Evolutionary conservation across 2,888 invertebrate genomes (phyloP).

Genomic region (Drosophila macrospina): DNA sequence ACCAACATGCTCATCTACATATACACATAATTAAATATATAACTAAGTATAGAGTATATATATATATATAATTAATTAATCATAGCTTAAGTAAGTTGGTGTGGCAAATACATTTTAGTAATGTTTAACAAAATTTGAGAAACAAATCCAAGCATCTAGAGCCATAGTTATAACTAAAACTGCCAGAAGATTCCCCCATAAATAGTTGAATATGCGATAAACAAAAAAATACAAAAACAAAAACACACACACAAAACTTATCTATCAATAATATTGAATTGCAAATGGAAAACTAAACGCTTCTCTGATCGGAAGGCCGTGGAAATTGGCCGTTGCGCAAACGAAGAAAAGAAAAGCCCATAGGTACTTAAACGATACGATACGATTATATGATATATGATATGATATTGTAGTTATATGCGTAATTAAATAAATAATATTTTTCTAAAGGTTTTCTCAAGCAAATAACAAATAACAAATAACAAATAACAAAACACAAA

Average conservation of each 20-base stretch:
- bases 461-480: slow-evolving; percentile 26
- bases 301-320: slow-evolving; percentile 59
- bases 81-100: slow-evolving; percentile 71
- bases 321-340: slow-evolving; percentile 39
- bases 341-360: slow-evolving; percentile 30
- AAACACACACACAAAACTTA: slow-evolving; percentile 12
- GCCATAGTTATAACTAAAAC: slow-evolving; percentile 15
- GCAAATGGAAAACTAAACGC: slow-evolving; percentile 74
- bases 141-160: slow-evolving; percentile 10
- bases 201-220: slow-evolving; percentile 15
- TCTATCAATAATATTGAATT: slow-evolving; percentile 47
- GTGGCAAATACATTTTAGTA: slow-evolving; percentile 73
- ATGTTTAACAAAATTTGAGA: slow-evolving; percentile 31
- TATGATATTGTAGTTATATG: slow-evolving; percentile 34
- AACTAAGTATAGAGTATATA: slow-evolving; percentile 20
- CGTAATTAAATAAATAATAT: slow-evolving; percentile 62
- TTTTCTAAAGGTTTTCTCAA: slow-evolving; percentile 74
- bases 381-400: slow-evolving; percentile 29
- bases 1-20: slow-evolving; percentile 31
- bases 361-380: slow-evolving; percentile 30
- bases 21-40: slow-evolving; percentile 16
- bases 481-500: slow-evolving; percentile 5
- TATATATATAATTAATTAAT: slow-evolving; percentile 34
- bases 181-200: slow-evolving; percentile 15
- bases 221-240: slow-evolving; percentile 3